phyloP scores from a whole-genome alignment of 2,113 vertebrate genomes.

The Eublepharis macularius region DNA sequence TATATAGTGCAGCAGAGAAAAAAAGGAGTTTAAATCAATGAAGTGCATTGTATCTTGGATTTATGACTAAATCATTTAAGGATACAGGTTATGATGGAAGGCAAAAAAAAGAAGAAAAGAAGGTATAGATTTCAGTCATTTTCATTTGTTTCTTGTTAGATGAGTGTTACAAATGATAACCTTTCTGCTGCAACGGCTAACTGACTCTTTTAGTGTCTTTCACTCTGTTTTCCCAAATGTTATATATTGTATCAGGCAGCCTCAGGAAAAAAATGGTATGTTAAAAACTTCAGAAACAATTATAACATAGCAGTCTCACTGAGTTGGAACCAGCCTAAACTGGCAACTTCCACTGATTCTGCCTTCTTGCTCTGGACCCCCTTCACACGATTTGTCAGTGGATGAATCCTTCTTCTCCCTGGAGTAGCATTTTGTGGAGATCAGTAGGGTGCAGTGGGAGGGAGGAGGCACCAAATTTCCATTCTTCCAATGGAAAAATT shows the following conservation, averaged over 20 bases:
- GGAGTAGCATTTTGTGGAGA: no score
- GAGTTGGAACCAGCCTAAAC: neutral
- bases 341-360: no score
- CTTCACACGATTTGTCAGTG: no score
- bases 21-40: slow-evolving; percentile 36
- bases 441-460: no score
- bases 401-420: no score
- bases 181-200: neutral
- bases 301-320: neutral
- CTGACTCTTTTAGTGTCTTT: neutral
- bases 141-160: slow-evolving; percentile 10
- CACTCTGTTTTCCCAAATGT: neutral
- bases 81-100: neutral
- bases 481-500: no score
- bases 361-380: no score
- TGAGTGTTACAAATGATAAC: neutral
- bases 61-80: slow-evolving; percentile 39
- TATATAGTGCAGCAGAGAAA: neutral
- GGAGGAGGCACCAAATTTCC: no score
- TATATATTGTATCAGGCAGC: neutral
- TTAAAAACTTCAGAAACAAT: neutral
- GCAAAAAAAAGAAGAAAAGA: neutral
- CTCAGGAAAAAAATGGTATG: neutral
- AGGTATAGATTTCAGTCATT: neutral
- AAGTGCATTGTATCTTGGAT: neutral